Evolutionary conservation across 2,113 vertebrate genomes (phyloP), one percentile per base, ranked within the genome.

Genomic region (Progne subis): DNA sequence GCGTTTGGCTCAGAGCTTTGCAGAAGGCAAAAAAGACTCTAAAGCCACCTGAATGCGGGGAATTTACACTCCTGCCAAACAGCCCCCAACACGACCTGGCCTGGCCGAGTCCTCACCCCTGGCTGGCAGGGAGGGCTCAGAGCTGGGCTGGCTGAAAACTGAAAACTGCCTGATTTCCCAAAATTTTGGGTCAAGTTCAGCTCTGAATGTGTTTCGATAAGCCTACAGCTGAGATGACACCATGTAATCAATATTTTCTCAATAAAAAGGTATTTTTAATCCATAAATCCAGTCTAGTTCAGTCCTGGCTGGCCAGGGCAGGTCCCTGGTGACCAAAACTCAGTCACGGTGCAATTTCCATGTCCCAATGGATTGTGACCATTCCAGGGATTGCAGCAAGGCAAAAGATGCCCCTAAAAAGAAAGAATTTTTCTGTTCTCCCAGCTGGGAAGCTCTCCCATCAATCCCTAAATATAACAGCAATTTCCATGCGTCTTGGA

Each of bases 271-370:
- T 1, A 10, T n/a, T 60, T 82, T 67, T 7, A 50, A 65, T 55
- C 69, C 39, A 9, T n/a, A 34, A 52, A 32, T 39, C 18, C 14
- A 7, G n/a, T 18, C 12, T 7, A 3, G 28, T 18, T 34, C 18
- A 49, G 24, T 11, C 28, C 25, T n/a, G 59, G 5, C 13, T 74
- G 68, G 46, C 70, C 57, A n/a, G 16, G 29, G 8, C 52, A 44
- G 34, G 15, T 47, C 31, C 83, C 26, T 52, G 44, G 11, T 39
- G 50, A 21, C 53, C 59, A 60, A 65, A 53, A 37, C 26, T 21
- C 12, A 1, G 14, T 23, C 59, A 21, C 0, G 0, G 37, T 24
- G 8, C 2, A 1, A n/a, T 59, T 71, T 46, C 59, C n/a, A 6
- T 3, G 4, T 53, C 43, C 32, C 64, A 23, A 0, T 21, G 44